Percentiles rank a stretch among this genome's conserved stretches.
Conservation (phyloP, 2,888 invertebrate species). For the Chymomyza amoena region DNA sequence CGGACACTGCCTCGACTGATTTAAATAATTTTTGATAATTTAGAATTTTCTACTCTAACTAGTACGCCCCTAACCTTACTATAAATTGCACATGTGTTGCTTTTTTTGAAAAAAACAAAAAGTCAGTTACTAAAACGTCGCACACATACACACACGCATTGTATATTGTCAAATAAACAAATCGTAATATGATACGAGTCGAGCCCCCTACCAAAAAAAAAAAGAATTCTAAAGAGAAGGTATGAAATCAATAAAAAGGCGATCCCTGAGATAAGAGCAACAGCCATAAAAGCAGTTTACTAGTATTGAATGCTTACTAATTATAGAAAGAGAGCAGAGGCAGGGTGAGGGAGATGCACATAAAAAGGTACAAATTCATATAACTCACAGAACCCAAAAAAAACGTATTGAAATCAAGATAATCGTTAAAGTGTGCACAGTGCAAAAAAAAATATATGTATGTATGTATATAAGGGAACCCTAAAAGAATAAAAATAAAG, state of each 20-base stretch:
- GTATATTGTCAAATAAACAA: not conserved
- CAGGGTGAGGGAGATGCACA: not conserved
- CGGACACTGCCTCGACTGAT: too few species aligned
- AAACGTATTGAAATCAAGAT: slow-evolving; percentile 46
- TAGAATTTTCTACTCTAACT: too few species aligned
- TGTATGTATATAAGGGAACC: slow-evolving; percentile 1
- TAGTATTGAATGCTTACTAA: slow-evolving; percentile 24
- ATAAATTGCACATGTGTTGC: slow-evolving; percentile 11
- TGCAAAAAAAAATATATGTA: slow-evolving; percentile 38
- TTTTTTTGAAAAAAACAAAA: slow-evolving; percentile 3
- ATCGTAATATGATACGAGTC: slow-evolving; percentile 31
- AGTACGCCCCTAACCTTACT: too few species aligned
- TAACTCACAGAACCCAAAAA: not conserved
- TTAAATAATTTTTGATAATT: too few species aligned
- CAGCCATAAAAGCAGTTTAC: not conserved
- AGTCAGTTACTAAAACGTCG: not conserved
- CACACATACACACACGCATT: not conserved
- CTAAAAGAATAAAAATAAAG: slow-evolving; percentile 11
- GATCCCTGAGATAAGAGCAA: slow-evolving; percentile 11
- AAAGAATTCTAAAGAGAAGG: slow-evolving; percentile 1
- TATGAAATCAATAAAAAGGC: slow-evolving; percentile 45
- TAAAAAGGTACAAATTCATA: not conserved
- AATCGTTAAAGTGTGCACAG: slow-evolving; percentile 50
- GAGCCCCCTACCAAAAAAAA: not conserved
- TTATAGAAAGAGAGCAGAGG: slow-evolving; percentile 20